These are phyloP conservation scores for Larimichthys crocea DNA, from an alignment of 2,113 vertebrate species.

Conservation along the genomic window DNA sequence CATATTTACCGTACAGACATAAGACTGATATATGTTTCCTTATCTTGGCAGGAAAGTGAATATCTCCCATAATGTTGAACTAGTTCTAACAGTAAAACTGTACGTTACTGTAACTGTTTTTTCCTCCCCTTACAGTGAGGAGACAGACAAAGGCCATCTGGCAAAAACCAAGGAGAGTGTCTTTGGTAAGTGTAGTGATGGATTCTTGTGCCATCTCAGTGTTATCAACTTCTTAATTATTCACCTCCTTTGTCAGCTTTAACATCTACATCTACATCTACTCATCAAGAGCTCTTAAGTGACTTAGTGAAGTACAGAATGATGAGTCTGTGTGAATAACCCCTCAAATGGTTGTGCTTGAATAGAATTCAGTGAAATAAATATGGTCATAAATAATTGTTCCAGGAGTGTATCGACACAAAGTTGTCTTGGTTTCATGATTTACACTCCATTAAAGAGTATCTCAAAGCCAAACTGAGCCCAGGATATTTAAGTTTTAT, in stretches of 20 bases:
- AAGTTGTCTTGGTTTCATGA: conserved; percentile 34
- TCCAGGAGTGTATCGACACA: conserved; percentile 24
- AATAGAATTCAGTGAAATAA: conserved; percentile 27
- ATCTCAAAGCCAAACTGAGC: conserved; percentile 9
- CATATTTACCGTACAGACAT: neutral
- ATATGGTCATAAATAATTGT: conserved; percentile 17
- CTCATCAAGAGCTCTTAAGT: conserved; percentile 7
- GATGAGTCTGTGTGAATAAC: conserved; percentile 22
- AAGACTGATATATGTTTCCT: neutral
- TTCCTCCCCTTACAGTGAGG: conserved; percentile 86
- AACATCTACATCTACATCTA: neutral
- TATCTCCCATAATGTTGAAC: neutral
- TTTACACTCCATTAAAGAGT: neutral
- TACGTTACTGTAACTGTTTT: neutral
- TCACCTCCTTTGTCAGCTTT: conserved; percentile 18
- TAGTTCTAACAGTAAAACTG: neutral
- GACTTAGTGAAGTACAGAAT: neutral
- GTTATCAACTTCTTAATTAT: conserved; percentile 23
- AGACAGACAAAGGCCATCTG: conserved; percentile 84
- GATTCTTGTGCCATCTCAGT: conserved; percentile 12
- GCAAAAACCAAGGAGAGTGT: conserved; percentile 85
- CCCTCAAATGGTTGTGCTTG: conserved; percentile 4
- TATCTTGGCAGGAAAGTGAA: too few relatives aligned
- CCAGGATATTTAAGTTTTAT: neutral
- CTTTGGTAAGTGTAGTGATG: conserved; percentile 87